Base-by-base conservation (phyloP, 1,140 invertebrate genomes). In the Oryzaephilus surinamensis region DNA sequence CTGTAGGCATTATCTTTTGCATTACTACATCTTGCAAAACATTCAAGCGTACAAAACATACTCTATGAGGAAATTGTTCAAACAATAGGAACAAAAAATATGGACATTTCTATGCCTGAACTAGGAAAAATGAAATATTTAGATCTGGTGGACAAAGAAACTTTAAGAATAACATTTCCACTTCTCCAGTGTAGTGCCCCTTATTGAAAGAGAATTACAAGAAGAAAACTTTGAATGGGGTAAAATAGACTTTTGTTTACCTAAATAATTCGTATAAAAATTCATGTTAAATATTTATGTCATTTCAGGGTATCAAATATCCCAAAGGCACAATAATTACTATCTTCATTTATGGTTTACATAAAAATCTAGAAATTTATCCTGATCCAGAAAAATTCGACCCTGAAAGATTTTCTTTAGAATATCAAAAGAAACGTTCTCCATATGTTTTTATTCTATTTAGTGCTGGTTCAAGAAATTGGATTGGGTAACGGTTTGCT, bases 381-480 rank as follows among this genome's bases (percentile, higher is more conserved):
- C 66, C 76, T 6, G 64, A 82, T 43, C 79, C 81, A 6, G 62
- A 75, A 2, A 54, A 44, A 12, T 84, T 78, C 50, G 65, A 79
- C 61, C 81, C 81, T 0, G 76, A 81, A 11, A 60, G 78, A 54
- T 84, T 84, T 61, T 52, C 73, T 14, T 62, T 67, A 0, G 74
- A 79, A 42, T 67, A 71, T 19, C 32, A 48, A 1, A 23, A 46
- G 8, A 45, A 51, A 11, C 58, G 70, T 15, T 71, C 67, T 56
- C 63, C 54, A 6, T 74, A 58, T 44, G 51, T 65, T 3, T 79
- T 70, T 48, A 55, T 79, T 17, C 77, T 79, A 5, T 82, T 81
- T 48, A 76, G 73, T 28, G 74, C 73, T 30, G 77, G 77, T 7
- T 59, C 65, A 10, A 62, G 76, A 20, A 77, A 77, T 54, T 79